Base-by-base conservation (phyloP, 1,140 invertebrate species). In the Rhagoletis pomonella region DNA sequence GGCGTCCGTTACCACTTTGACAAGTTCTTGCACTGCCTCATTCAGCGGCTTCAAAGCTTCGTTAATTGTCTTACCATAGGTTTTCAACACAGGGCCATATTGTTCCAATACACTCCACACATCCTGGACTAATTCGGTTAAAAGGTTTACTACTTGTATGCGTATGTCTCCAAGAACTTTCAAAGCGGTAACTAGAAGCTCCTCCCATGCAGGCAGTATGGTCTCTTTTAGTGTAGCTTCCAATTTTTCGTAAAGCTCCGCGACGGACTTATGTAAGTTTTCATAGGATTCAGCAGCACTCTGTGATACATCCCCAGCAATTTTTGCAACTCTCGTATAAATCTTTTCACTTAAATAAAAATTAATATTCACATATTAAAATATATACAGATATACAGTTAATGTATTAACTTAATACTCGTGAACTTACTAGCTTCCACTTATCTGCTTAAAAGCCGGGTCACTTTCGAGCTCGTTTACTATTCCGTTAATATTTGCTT, bases 61-160 rank as follows among this genome's bases (percentile, higher is more conserved):
- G 1, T 94, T 93, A 3, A 95, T 89, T 0, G 94, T 90, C 58
- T 94, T 94, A 50, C 94, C 92, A 14, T 96, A 91, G 88, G 96
- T 95, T 87, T 96, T 95, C 3, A 97, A 90, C 88, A 96, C 95
- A 5, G 95, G 94, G 88, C 96, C 95, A 90, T 96, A 94, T 87
- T 94, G 92, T 65, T 93, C 90, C 1, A 92, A 62, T 6, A 77
- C 17, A 87, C 90, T 87, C 77, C 89, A 67, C 39, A 88, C 4
- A 17, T 85, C 62, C 87, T 93, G 89, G 2, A 91, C 87, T 4
- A 89, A 14, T 64, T 89, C 90, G 12, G 65, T 90, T 19, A 87
- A 87, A 1, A 69, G 39, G 42, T 89, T 90, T 0, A 90, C 29
- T 44, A 90, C 10, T 85, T 91, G 89, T 12, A 89, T 60, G 6